Base-by-base conservation (phyloP, 1,140 invertebrate species). In the Drosophila ogumai region DNA sequence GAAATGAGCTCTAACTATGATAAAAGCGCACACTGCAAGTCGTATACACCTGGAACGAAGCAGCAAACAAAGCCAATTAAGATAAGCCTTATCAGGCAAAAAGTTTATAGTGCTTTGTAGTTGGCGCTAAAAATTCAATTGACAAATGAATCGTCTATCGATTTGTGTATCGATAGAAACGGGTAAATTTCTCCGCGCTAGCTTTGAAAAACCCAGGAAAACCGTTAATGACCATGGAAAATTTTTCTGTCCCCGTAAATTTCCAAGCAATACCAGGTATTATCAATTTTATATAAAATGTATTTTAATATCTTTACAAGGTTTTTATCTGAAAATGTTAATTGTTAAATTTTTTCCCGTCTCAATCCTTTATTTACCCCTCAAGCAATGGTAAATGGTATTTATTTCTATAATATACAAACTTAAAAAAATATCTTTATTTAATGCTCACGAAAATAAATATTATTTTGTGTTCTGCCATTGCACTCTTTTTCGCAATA, bases 21-120 rank as follows among this genome's bases (percentile, higher is more conserved):
- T 17, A 56, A 81, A 40, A 88, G 76, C 44, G 73, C 19, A 78
- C 65, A 49, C 17, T 13, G 15, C 5, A 49, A 49, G 73, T 88
- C 80, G 80, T 40, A 52, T 63, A 54, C 28, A 38, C n/a, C 60
- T 52, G 44, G 15, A 67, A 12, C 47, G 8, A 28, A 41, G n/a
- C 28, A n/a, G 50, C 31, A 25, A 80, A 74, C 68, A 68, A 69
- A 68, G n/a, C 65, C 77, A 90, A 81, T 88, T 77, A 60, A 84
- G 84, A 88, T 88, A 88, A 88, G 80, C 54, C 76, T 87, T 88
- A 87, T 87, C 84, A 68, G 46, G 25, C 47, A 50, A 57, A 49
- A 44, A 47, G 49, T 46, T 61, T 44, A 52, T 52, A 63, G 46
- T 19, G 38, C 34, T 61, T 52, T 40, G 43, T 56, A 22, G 38